Evolutionary conservation across 2,888 invertebrate genomes (phyloP).

Genomic region (Cantharis lateralis): DNA sequence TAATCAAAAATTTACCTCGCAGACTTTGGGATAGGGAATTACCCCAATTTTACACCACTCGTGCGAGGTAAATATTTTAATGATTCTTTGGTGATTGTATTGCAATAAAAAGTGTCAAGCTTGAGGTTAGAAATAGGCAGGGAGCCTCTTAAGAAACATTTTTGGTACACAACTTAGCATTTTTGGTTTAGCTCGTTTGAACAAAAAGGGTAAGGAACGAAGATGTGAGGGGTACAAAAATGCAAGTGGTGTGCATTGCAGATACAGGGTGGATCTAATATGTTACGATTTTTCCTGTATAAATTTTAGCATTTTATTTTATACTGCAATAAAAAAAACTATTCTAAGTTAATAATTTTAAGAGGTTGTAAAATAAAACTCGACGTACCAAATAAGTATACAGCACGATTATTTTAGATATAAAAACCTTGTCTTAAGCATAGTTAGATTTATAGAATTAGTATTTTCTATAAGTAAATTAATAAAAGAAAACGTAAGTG

Average conservation of each 20-base stretch:
- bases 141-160: background rate
- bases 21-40: no score
- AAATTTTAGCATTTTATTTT: background rate
- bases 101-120: background rate
- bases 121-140: background rate
- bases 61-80: background rate
- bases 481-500: conserved; percentile 12
- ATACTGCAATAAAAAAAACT: conserved; percentile 1
- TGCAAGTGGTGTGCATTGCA: background rate
- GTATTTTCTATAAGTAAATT: conserved; percentile 31
- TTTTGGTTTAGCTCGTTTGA: background rate
- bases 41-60: no score
- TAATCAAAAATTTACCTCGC: no score
- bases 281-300: background rate
- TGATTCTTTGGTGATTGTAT: background rate
- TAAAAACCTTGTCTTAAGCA: conserved; percentile 33
- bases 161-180: background rate
- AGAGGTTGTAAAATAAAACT: conserved; percentile 10
- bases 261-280: background rate
- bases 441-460: conserved; percentile 20
- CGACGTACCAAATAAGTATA: conserved; percentile 51
- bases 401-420: conserved; percentile 53
- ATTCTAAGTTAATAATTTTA: conserved; percentile 1
- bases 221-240: background rate
- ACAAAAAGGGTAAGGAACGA: background rate